Conservation (phyloP, 53 echinoderm and acorn worm species). For the Actinopyga echinites region DNA sequence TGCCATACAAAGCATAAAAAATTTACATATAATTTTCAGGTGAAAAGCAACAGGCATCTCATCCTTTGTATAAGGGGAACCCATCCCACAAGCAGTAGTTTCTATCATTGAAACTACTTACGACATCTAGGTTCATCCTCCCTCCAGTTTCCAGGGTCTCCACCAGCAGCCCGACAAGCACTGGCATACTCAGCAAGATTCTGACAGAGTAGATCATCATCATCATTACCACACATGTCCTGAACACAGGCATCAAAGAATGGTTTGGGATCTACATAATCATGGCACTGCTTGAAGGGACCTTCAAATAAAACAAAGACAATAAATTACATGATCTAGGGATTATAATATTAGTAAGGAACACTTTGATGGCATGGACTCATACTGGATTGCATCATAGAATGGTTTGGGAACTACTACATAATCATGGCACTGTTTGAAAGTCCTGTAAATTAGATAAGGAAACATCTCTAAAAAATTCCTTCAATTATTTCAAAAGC, state of each 20-base stretch:
- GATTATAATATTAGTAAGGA: not conserved
- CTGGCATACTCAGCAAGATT: constrained; percentile 61
- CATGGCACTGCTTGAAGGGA: constrained; percentile 72
- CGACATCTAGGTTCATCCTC: constrained; percentile 54
- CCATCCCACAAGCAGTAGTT: no score
- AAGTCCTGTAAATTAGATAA: constrained; percentile 45
- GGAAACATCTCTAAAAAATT: no score
- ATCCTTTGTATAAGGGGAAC: no score
- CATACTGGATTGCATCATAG: no score
- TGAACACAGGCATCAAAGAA: constrained; percentile 68
- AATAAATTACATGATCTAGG: not conserved
- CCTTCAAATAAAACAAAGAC: no score
- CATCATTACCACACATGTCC: constrained; percentile 61
- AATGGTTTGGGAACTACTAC: constrained; percentile 57
- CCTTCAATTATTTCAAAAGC: no score
- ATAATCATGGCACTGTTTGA: constrained; percentile 67
- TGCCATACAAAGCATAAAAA: no score
- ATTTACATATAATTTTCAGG: no score
- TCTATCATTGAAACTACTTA: constrained; percentile 72
- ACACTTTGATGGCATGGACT: no score
- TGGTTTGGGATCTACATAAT: constrained; percentile 52
- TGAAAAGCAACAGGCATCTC: no score
- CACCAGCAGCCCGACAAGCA: constrained; percentile 49
- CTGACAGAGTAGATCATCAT: constrained; percentile 58
- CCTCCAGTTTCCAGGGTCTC: constrained; percentile 70